These are phyloP conservation scores for Eulemur rubriventer DNA, from an alignment of 2,797 vertebrate species.

Conservation along the genomic window DNA sequence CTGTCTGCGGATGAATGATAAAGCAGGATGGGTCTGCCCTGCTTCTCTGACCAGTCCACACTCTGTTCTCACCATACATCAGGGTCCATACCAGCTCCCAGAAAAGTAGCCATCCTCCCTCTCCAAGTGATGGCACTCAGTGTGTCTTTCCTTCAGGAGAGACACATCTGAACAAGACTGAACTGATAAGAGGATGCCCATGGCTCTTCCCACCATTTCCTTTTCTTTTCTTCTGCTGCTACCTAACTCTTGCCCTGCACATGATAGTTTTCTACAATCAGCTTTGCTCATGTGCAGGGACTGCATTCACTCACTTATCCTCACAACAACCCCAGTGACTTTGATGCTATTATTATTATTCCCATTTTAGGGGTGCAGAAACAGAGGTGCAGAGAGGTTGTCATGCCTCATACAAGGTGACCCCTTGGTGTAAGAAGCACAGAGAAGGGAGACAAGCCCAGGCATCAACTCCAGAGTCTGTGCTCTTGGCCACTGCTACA, in stretches of 20 bases:
- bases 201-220: not conserved
- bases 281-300: not conserved
- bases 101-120: not conserved
- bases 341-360: not conserved
- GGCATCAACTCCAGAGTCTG: not conserved
- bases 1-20: not conserved
- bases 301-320: not conserved
- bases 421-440: not conserved
- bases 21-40: not conserved
- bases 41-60: not conserved
- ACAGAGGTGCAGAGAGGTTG: not conserved
- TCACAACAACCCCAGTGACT: not conserved
- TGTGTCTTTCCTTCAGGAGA: not conserved
- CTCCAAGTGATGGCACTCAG: accelerated
- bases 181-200: not conserved
- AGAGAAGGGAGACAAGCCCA: not conserved
- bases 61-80: not conserved
- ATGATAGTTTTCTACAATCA: not conserved
- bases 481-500: not conserved
- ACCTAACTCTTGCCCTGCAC: not conserved
- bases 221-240: not conserved
- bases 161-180: not conserved
- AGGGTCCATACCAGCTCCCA: not conserved
- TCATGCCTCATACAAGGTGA: not conserved
- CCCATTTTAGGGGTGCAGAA: not conserved